Evolutionary conservation across 2,113 vertebrate genomes (phyloP), one percentile per base, ranked within the genome.

Genomic region (Ochotona curzoniae): DNA sequence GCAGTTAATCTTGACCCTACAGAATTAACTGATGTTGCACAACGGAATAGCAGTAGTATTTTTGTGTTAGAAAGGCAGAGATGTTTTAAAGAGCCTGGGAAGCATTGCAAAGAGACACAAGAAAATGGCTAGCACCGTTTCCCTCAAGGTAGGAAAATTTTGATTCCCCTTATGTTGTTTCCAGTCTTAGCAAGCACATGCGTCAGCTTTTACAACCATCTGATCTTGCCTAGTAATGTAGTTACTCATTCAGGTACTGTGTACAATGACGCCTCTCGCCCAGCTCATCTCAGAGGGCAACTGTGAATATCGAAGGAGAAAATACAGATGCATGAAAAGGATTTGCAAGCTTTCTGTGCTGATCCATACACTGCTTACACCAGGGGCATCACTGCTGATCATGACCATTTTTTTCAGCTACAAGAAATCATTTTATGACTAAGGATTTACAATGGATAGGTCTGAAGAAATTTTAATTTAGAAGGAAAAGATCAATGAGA

Each of bases 391-490:
- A 47, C n/a, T 76, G 64, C 66, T 89, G 75, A 92, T 79, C 30
- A 10, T 21, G 10, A 73, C 73, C n/a, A 70, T 66, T 87, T 88
- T 81, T 86, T 86, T 78, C 8, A 61, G 79, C 78, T 66, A 81
- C 12, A 71, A 28, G 30, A 92, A 95, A 85, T 67, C 51, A 80
- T 92, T 90, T 93, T 66, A 86, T 67, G 63, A 76, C 70, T 32
- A 10, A 25, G 75, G 30, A 89, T 87, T 90, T 95, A 63, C 49
- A 81, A 64, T 8, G 35, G 38, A 47, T 64, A 73, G 67, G 23
- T 83, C 76, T 78, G 49, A 82, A 30, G 32, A 87, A 89, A 95
- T 87, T 91, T 90, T 94, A 93, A 95, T 93, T 90, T 83, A 64
- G 73, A 17, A 35, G 3, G n/a, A 38, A 84, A 83, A 73, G 73